A percentile compares a stretch with the other conserved stretches of the same genome.
Conservation (phyloP, 2,113 vertebrate genomes). For the Bos indicus region DNA sequence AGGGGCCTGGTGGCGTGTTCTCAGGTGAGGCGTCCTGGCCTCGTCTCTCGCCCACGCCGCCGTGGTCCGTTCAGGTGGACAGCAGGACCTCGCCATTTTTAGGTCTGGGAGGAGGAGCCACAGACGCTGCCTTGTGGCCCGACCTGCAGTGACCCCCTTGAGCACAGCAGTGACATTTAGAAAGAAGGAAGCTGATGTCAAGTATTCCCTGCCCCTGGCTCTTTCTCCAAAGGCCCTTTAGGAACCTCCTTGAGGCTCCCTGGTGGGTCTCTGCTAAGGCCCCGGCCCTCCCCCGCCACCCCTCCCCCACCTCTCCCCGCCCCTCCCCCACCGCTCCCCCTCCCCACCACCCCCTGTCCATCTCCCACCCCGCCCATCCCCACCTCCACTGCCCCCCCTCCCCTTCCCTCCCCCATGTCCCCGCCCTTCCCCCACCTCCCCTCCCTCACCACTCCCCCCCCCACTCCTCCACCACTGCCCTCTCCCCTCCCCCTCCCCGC, state of each 20-base stretch:
- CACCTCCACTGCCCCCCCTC: too few relatives aligned
- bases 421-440: fast-evolving
- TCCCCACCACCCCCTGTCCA: too few relatives aligned
- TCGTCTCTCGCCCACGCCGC: fast-evolving
- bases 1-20: background rate
- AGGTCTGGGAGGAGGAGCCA: fast-evolving
- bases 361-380: too few relatives aligned
- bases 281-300: too few relatives aligned
- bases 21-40: fast-evolving
- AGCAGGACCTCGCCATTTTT: fast-evolving
- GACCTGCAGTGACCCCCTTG: fast-evolving
- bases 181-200: background rate
- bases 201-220: background rate
- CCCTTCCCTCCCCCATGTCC: too few relatives aligned
- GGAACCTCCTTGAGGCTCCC: fast-evolving
- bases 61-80: background rate
- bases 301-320: too few relatives aligned
- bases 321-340: too few relatives aligned
- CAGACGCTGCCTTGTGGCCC: fast-evolving
- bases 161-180: fast-evolving
- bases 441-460: fast-evolving
- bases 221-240: background rate
- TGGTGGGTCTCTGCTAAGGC: fast-evolving
- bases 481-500: fast-evolving
- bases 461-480: background rate